phyloP scores from a whole-genome alignment of 2,113 vertebrate genomes.

The Catharus bicknelli region DNA sequence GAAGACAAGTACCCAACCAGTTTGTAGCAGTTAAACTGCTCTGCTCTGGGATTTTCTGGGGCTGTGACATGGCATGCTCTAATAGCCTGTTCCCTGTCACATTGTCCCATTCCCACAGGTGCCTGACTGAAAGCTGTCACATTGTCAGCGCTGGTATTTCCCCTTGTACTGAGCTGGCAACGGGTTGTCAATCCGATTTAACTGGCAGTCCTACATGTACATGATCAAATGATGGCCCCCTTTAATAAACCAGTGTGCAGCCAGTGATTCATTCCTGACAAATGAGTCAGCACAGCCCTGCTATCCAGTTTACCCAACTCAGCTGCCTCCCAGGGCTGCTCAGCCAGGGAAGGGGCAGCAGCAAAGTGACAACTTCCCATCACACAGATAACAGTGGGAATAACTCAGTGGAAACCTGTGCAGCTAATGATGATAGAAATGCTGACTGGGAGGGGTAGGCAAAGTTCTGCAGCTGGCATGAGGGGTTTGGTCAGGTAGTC shows the following conservation, averaged over 20 bases:
- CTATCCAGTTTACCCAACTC: neutral
- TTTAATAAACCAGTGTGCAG: neutral
- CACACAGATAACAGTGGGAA: neutral
- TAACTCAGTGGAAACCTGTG: neutral
- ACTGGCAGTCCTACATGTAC: neutral
- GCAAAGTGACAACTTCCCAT: neutral
- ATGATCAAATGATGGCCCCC: neutral
- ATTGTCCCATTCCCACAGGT: neutral
- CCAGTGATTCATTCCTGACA: slow-evolving; percentile 1
- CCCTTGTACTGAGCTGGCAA: neutral
- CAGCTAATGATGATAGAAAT: neutral
- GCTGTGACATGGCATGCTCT: neutral
- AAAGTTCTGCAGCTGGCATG: neutral
- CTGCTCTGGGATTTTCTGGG: neutral
- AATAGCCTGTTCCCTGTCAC: neutral
- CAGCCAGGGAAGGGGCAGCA: neutral
- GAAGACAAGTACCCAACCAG: neutral
- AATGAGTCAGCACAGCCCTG: rapidly evolving
- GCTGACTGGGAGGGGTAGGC: neutral
- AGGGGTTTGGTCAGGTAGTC: neutral
- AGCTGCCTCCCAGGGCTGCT: neutral
- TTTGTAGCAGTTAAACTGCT: neutral
- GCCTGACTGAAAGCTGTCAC: slow-evolving; percentile 9
- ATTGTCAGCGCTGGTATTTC: slow-evolving; percentile 3
- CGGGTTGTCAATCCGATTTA: neutral